Conservation (phyloP, 2,113 vertebrate genomes). For the Pelobates fuscus region DNA sequence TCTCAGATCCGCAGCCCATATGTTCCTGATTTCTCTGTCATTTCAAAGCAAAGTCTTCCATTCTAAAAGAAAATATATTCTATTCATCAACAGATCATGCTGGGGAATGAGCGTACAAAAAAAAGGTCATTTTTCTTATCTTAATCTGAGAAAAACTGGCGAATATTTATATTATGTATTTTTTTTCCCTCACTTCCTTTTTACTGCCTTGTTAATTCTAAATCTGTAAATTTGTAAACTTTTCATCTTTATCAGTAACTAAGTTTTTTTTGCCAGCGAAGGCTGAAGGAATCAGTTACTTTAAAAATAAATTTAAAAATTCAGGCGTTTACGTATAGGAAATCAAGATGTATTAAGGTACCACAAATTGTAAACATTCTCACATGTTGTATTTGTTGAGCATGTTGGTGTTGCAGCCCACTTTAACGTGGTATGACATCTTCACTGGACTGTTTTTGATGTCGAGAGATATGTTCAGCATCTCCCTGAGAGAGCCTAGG, state of each 20-base stretch:
- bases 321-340: too few relatives aligned
- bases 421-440: too few relatives aligned
- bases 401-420: too few relatives aligned
- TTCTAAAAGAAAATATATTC: conserved; percentile 66
- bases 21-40: conserved; percentile 72
- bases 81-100: conserved; percentile 59
- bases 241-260: not conserved
- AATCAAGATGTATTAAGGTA: too few relatives aligned
- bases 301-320: too few relatives aligned
- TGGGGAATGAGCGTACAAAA: conserved; percentile 52
- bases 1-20: conserved; percentile 59
- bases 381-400: too few relatives aligned
- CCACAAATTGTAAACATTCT: too few relatives aligned
- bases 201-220: conserved; percentile 3
- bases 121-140: conserved; percentile 58
- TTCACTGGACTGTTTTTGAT: too few relatives aligned
- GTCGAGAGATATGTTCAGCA: too few relatives aligned
- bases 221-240: conserved; percentile 13
- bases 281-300: too few relatives aligned
- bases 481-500: too few relatives aligned
- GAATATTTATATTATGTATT: conserved; percentile 19
- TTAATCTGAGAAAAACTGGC: conserved; percentile 20
- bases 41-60: conserved; percentile 66
- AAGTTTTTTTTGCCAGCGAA: not conserved
- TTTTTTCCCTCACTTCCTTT: not conserved